Evolutionary conservation across 2,113 vertebrate species (phyloP), one percentile per base, ranked within the genome.

Genomic region (Podiceps cristatus): DNA sequence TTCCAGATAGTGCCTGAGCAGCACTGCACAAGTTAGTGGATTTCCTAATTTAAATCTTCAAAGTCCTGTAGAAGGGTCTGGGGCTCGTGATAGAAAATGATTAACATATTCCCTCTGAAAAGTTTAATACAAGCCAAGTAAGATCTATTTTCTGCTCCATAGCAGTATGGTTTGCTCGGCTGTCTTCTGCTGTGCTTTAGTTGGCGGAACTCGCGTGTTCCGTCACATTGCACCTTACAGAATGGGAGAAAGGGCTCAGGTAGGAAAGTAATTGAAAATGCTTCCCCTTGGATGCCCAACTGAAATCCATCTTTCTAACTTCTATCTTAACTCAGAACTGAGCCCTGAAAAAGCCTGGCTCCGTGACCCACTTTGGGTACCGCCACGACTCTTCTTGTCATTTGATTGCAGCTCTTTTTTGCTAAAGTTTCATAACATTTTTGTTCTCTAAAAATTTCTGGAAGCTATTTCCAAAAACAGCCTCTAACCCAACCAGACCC

Each of bases 381-480:
- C 3, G 7, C 44, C 80, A 94, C 0, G 0, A 13, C 11, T 53
- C 29, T 72, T 45, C 40, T 68, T 50, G 29, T 55, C 86, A 50
- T 42, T 66, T 5, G 10, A 66, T 15, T 28, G 42, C 66, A 69
- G 53, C 42, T 62, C 78, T 91, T 96, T 37, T 88, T 76, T 64
- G 69, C 58, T 93, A 5, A 82, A 82, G 31, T 82, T 94, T 69
- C 31, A 0, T 18, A 62, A 94, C 64, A 62, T 66, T 76, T 42
- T 68, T 73, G 23, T 37, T 82, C 93, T 82, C 53, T 62, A 64
- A 56, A 90, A 86, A 82, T n/a, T 77, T 67, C 93, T 85, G 69
- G 53, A 56, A 96, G 77, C 66, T 91, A 58, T 91, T 95, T 89
- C 93, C 69, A 35, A 73, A 86, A 91, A 29, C 60, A 79, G 86